Evolutionary conservation across 2,113 vertebrate species (phyloP).

Genomic region (Hystrix brachyura): DNA sequence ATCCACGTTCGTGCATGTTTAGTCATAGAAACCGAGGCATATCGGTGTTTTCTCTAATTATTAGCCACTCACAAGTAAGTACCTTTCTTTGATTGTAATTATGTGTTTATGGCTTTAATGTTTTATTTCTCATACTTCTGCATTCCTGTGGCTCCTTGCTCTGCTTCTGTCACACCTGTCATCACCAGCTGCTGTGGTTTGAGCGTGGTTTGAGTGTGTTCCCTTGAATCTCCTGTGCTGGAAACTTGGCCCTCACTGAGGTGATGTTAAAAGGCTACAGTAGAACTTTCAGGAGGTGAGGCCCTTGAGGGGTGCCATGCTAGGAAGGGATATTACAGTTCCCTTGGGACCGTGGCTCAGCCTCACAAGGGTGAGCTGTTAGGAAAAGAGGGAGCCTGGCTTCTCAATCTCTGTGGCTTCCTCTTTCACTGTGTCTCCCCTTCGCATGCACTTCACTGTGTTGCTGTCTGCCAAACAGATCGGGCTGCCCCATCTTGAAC

Average conservation of each 20-base stretch:
- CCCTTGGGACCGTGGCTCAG: neutral
- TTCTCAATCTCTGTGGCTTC: neutral
- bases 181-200: neutral
- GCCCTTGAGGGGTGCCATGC: neutral
- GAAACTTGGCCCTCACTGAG: neutral
- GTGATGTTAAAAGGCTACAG: neutral
- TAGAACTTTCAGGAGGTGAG: neutral
- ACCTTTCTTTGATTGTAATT: neutral
- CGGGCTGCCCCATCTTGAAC: neutral
- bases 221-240: neutral
- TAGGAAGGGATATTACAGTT: neutral
- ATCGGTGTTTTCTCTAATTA: neutral
- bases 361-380: neutral
- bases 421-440: neutral
- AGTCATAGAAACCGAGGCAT: neutral
- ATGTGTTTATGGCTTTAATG: neutral
- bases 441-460: neutral
- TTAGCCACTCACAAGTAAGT: neutral
- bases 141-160: neutral
- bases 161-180: neutral
- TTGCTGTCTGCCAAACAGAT: neutral
- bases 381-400: neutral
- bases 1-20: neutral
- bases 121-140: slow-evolving; percentile 17
- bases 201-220: neutral